phyloP scores from a whole-genome alignment of 2,888 invertebrate species.

The Ophion costatus region DNA sequence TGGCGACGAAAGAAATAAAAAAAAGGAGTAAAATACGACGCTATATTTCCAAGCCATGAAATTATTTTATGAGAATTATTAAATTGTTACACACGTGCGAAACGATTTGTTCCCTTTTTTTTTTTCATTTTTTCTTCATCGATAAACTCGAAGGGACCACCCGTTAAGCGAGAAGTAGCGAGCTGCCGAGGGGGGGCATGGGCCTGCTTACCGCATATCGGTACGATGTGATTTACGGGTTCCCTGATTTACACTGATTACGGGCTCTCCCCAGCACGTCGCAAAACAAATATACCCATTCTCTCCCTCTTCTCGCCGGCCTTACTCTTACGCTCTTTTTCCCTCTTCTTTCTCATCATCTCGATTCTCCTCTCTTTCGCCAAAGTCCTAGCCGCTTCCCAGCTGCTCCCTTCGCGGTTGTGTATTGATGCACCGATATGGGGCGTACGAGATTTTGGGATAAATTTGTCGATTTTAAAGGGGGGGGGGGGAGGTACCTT shows the following conservation, averaged over 20 bases:
- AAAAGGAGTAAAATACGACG: not conserved
- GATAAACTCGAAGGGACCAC: constrained; percentile 70
- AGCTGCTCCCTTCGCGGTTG: not conserved
- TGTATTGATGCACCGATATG: constrained; percentile 14
- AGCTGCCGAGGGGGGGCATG: constrained; percentile 21
- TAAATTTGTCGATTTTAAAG: not conserved
- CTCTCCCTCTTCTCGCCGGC: constrained; percentile 55
- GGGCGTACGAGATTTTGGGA: not conserved
- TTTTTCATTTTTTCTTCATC: constrained; percentile 9
- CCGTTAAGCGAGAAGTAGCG: constrained; percentile 73
- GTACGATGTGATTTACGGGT: constrained; percentile 82
- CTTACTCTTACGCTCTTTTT: constrained; percentile 27
- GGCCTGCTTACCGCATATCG: constrained; percentile 75
- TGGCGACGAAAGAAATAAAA: not conserved
- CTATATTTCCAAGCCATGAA: not conserved
- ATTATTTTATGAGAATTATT: constrained; percentile 46
- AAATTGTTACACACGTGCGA: constrained; percentile 37
- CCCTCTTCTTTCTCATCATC: not conserved
- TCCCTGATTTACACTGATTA: constrained; percentile 84
- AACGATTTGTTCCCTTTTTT: not conserved
- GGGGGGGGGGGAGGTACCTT: no score
- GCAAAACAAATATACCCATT: constrained; percentile 80
- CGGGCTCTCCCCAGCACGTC: constrained; percentile 80
- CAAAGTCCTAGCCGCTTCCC: not conserved
- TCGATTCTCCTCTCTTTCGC: constrained; percentile 4